Evolutionary conservation across 2,888 invertebrate species (phyloP), one percentile per base, ranked within the genome.

Genomic region (Neuroscelio doddi): DNA sequence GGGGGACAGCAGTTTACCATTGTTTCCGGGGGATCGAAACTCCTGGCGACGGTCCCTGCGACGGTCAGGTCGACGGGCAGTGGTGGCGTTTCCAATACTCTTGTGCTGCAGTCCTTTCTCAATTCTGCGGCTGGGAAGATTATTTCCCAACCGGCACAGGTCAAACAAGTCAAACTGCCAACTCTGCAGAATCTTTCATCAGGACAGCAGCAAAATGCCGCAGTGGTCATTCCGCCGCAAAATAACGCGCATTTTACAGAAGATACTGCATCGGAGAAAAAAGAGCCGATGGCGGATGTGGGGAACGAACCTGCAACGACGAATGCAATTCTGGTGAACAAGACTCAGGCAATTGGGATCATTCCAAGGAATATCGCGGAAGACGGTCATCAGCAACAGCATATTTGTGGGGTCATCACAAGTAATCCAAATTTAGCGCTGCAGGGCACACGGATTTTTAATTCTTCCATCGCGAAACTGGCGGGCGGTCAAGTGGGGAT

Each of bases 1-100:
- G 89, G 90, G 5, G 90, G 90, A 0, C 91, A 91, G 76, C 91
- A 91, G 74, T 90, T 91, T 58, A 90, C 91, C 1, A 91, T 91
- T 62, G 90, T 92, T 2, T 91, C 91, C 3, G 90, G 91, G 68
- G 89, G 90, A 4, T 91, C 91, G 50, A 88, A 88, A 76, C 85
- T 88, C 4, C 77, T 80, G 16, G 80, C 79, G n/a, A 82, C 83
- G 0, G 79, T 83, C 1, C 82, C 83, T 0, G 74, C 79, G 0
- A 76, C 79, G 1, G 78, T 82, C 0, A 34, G 80, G 56, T 66
- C 76, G 34, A 53, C 75, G 26, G 72, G 78, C 3, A 71, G 78
- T 3, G 73, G 72, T 58, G 87, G 87, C 0, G 85, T 90, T 0
- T 88, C 90, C 0, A 91, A 91, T 70, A 88, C 91, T 68, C 81